Percentiles rank a stretch among this genome's conserved stretches.
Conservation (phyloP, 2,797 vertebrate species). For the Catostomus latipinnis region DNA sequence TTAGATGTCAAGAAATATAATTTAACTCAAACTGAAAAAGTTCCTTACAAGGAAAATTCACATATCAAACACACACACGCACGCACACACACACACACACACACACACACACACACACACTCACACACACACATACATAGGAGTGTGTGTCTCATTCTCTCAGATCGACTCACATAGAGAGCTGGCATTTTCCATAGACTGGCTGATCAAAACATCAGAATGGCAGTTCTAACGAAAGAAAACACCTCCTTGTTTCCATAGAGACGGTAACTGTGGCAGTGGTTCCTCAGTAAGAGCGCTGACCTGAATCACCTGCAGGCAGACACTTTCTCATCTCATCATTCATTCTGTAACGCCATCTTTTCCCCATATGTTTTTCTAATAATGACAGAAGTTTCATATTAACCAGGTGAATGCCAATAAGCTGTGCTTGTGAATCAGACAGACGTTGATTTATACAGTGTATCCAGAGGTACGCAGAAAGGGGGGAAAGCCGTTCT, state of each 20-base stretch:
- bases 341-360: slow-evolving; percentile 23
- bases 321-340: slow-evolving; percentile 44
- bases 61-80: no score
- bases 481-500: background rate
- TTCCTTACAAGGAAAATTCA: no score
- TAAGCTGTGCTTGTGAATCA: slow-evolving; percentile 58
- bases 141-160: background rate
- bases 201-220: slow-evolving; percentile 30
- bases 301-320: slow-evolving; percentile 72
- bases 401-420: slow-evolving; percentile 52
- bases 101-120: no score
- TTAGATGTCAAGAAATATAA: background rate
- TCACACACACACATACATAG: no score
- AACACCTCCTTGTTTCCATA: slow-evolving; percentile 73
- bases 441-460: slow-evolving; percentile 61
- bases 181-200: background rate
- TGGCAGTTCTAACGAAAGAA: slow-evolving; percentile 11
- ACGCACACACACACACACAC: no score
- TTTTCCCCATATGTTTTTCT: slow-evolving; percentile 7
- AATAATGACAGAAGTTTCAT: slow-evolving; percentile 1
- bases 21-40: background rate
- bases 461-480: slow-evolving; percentile 38
- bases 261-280: slow-evolving; percentile 70
- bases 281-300: slow-evolving; percentile 62
- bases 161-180: slow-evolving; percentile 1